phyloP scores from a whole-genome alignment of 2,797 vertebrate species.

The Molossus molossus region DNA sequence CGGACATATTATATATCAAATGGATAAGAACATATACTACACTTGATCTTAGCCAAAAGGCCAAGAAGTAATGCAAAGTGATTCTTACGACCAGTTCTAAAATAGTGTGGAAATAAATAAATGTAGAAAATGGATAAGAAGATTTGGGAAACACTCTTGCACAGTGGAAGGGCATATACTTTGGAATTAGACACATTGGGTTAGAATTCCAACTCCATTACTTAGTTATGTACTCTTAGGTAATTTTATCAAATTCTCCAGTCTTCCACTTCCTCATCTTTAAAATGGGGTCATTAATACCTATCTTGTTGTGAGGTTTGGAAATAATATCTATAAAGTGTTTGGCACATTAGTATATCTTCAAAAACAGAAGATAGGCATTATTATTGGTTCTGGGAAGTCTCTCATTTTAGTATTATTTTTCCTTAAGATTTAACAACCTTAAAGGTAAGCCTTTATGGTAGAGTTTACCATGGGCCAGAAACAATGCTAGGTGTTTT shows the following conservation, averaged over 20 bases:
- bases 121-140: not conserved
- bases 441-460: constrained; percentile 2
- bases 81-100: constrained; percentile 47
- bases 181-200: constrained; percentile 17
- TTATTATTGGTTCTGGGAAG: constrained; percentile 35
- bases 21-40: not conserved
- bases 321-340: constrained; percentile 60
- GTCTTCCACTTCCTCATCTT: not conserved
- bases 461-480: not conserved
- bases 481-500: constrained; percentile 26
- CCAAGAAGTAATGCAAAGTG: not conserved
- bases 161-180: not conserved
- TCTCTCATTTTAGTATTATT: not conserved
- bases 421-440: constrained; percentile 30
- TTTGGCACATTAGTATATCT: not conserved
- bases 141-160: not conserved
- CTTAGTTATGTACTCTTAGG: not conserved
- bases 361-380: constrained; percentile 13
- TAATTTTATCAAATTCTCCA: constrained; percentile 25
- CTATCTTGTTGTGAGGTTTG: constrained; percentile 16
- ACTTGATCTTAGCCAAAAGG: not conserved
- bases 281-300: constrained; percentile 21
- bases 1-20: not conserved
- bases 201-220: not conserved
- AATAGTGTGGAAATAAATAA: constrained; percentile 25